Evolutionary conservation across 2,888 invertebrate species (phyloP), one percentile per base, ranked within the genome.

Genomic region (Polyommatus icarus): DNA sequence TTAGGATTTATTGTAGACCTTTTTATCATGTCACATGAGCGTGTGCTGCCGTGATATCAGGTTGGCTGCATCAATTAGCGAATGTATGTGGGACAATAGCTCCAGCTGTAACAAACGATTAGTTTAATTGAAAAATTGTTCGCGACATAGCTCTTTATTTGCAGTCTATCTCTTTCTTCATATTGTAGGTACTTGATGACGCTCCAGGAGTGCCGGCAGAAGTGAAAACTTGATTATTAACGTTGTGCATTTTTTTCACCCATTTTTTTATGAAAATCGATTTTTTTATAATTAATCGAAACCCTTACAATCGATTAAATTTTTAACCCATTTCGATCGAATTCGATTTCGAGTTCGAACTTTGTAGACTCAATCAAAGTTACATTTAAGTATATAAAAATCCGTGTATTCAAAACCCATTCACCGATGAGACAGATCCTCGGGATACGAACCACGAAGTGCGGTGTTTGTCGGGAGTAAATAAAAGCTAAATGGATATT

Each of bases 401-500:
- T 6, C 15, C 18, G 15, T 46, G 10, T 46, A 46, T 67, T 67
- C 12, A 32, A 59, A 59, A 59, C 8, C 15, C 67, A 32, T 10
- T 67, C 20, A 24, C 20, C 20, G 20, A 61, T 61, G 29, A 32
- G 15, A 61, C 12, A 29, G 15, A 67, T 73, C 46, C 46, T 73
- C 20, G 24, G 15, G 46, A 40, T 72, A 36, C 40, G 46, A 24
- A 72, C 40, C 75, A 29, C 50, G 54, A 75, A 75, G 75, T 75
- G 75, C 73, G 12, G 73, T 67, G 67, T 75, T 75, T 54, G 46
- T 15, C 40, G 75, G 54, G 40, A 54, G 75, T 75, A 75, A 75
- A 75, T 75, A 75, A 75, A 75, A 75, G 29, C 75, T 75, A 75
- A 75, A 75, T 75, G 75, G 50, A 73, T 73, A 75, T 20, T 50